Percentiles rank a stretch among this genome's conserved stretches.
These are phyloP conservation scores for Ptiloglossa arizonensis DNA, from an alignment of 1,140 invertebrate genomes.

Conservation along the genomic window DNA sequence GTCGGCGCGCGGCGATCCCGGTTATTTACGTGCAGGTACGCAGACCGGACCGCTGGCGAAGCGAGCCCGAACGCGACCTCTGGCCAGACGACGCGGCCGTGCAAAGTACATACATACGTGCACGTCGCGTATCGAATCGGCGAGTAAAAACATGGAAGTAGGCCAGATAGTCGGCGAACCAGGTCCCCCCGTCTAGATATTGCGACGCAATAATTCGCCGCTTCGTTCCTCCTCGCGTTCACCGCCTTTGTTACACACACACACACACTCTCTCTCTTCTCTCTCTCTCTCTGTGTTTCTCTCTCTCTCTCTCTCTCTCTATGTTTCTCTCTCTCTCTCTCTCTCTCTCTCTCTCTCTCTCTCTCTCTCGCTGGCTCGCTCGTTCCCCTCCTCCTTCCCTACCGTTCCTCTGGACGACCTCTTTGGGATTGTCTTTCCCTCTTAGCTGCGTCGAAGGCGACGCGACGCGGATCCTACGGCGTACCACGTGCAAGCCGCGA, in stretches of 20 bases:
- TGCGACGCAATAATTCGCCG: slow-evolving; percentile 74
- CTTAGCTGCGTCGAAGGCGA: not conserved
- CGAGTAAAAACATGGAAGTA: slow-evolving; percentile 73
- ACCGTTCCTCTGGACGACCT: slow-evolving; percentile 13
- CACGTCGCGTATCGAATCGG: slow-evolving; percentile 57
- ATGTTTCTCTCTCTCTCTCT: too few relatives aligned
- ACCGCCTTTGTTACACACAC: slow-evolving; percentile 28
- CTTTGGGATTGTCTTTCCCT: slow-evolving; percentile 20
- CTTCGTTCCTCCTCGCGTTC: slow-evolving; percentile 24
- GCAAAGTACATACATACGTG: slow-evolving; percentile 32
- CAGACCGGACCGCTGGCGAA: not conserved
- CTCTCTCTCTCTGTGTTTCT: too few relatives aligned
- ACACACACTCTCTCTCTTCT: too few relatives aligned
- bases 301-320: too few relatives aligned
- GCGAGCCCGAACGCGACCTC: slow-evolving; percentile 12
- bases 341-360: slow-evolving; percentile 13
- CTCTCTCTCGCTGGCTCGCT: slow-evolving; percentile 13
- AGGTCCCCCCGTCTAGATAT: slow-evolving; percentile 63
- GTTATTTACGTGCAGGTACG: slow-evolving; percentile 54
- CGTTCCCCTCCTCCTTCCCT: too few relatives aligned
- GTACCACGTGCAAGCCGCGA: slow-evolving; percentile 20
- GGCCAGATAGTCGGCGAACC: slow-evolving; percentile 71
- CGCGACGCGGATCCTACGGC: not conserved
- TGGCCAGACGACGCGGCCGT: slow-evolving; percentile 19
- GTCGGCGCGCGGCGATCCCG: slow-evolving; percentile 19